These are phyloP conservation scores for Heliconius congener DNA, from an alignment of 1,140 invertebrate genomes.

Conservation along the genomic window DNA sequence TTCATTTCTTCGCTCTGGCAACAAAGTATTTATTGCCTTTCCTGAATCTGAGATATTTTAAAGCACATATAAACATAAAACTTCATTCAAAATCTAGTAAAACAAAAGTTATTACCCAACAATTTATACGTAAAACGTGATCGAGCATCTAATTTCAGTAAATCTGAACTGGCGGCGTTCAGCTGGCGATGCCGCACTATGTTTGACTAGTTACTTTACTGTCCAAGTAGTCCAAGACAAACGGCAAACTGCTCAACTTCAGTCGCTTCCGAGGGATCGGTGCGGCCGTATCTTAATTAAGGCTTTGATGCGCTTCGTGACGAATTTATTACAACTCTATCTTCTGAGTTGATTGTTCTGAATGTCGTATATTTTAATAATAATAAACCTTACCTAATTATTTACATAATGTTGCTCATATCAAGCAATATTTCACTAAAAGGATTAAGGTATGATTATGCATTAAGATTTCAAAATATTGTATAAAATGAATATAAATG, in stretches of 20 bases:
- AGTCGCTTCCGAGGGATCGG: conserved; percentile 34
- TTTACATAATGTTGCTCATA: too few relatives aligned
- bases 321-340: conserved; percentile 3
- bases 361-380: not conserved
- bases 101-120: conserved; percentile 1
- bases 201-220: conserved; percentile 65
- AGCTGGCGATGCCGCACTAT: conserved; percentile 37
- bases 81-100: not conserved
- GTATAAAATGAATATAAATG: too few relatives aligned
- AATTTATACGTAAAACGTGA: conserved; percentile 7
- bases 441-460: too few relatives aligned
- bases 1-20: too few relatives aligned
- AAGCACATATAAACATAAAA: not conserved
- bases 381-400: too few relatives aligned
- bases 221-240: conserved; percentile 70
- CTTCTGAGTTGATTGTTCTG: not conserved
- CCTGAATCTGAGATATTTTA: too few relatives aligned
- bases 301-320: conserved; percentile 13
- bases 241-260: conserved; percentile 66
- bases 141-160: conserved; percentile 18
- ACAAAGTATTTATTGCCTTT: too few relatives aligned
- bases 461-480: too few relatives aligned
- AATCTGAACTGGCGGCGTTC: conserved; percentile 20
- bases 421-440: too few relatives aligned
- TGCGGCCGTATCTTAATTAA: conserved; percentile 18